Conservation (phyloP, 2,797 vertebrate genomes). For the Leucoraja ocellata region DNA sequence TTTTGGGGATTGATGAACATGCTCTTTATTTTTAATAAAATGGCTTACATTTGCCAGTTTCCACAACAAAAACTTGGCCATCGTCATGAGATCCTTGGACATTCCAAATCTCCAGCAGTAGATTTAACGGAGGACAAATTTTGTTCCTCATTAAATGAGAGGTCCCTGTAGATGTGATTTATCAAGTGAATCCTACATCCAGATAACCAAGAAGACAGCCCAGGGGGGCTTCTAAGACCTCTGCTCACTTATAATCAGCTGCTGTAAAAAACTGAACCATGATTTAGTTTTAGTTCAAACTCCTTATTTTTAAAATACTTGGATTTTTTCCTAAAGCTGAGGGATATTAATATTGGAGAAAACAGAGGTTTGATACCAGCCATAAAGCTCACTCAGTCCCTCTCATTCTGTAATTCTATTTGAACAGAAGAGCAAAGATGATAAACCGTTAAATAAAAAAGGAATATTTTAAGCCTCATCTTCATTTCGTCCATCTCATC, state of each 20-base stretch:
- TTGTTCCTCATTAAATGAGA: neutral
- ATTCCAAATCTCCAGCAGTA: neutral
- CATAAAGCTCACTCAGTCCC: neutral
- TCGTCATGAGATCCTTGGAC: neutral
- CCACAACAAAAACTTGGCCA: neutral
- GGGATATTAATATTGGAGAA: neutral
- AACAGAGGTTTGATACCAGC: neutral
- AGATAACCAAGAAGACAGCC: neutral
- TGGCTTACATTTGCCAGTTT: slow-evolving; percentile 3
- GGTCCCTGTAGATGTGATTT: neutral
- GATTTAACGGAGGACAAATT: neutral
- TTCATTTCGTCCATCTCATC: neutral
- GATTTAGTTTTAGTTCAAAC: neutral
- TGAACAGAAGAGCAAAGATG: neutral
- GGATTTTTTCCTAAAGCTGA: neutral
- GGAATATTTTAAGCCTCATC: neutral
- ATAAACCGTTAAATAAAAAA: neutral
- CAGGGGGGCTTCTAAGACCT: neutral
- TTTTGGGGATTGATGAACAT: neutral
- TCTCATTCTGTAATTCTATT: neutral
- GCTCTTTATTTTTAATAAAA: slow-evolving; percentile 1
- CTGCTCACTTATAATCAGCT: neutral
- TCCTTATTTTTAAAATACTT: neutral
- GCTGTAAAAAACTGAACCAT: neutral
- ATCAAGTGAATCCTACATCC: neutral